Conservation (phyloP, 2,888 invertebrate genomes). For the Mesorhabditis sp. region DNA sequence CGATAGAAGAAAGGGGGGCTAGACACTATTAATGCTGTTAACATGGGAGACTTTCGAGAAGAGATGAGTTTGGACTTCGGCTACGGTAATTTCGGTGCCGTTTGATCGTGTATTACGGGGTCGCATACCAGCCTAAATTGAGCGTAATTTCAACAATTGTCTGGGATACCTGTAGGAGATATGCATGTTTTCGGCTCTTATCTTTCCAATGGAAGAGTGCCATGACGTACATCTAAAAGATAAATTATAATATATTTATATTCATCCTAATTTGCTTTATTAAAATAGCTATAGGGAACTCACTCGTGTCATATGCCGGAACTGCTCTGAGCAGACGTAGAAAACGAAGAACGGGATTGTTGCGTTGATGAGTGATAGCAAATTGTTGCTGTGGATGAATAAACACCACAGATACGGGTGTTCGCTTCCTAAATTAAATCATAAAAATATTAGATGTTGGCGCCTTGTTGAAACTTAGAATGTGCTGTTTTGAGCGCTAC, state of each 20-base stretch:
- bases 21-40: conserved; percentile 3
- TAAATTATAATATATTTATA: not conserved
- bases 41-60: conserved; percentile 4
- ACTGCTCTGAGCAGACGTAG: conserved; percentile 46
- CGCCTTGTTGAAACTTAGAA: no score
- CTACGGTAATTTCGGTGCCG: not conserved
- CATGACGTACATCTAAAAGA: conserved; percentile 4
- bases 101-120: not conserved
- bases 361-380: conserved; percentile 49
- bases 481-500: no score
- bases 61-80: not conserved
- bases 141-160: not conserved
- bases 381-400: conserved; percentile 46
- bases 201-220: conserved; percentile 2
- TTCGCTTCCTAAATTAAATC: conserved; percentile 18
- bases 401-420: conserved; percentile 37
- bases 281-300: not conserved
- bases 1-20: not conserved
- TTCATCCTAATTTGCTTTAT: not conserved
- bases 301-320: conserved; percentile 48
- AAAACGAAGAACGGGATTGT: conserved; percentile 56
- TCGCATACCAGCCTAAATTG: not conserved
- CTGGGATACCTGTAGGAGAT: not conserved
- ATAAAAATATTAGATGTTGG: no score
- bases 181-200: conserved; percentile 6